Base-by-base conservation (phyloP, 2,797 vertebrate species). In the Brachyrhaphis roseni region DNA sequence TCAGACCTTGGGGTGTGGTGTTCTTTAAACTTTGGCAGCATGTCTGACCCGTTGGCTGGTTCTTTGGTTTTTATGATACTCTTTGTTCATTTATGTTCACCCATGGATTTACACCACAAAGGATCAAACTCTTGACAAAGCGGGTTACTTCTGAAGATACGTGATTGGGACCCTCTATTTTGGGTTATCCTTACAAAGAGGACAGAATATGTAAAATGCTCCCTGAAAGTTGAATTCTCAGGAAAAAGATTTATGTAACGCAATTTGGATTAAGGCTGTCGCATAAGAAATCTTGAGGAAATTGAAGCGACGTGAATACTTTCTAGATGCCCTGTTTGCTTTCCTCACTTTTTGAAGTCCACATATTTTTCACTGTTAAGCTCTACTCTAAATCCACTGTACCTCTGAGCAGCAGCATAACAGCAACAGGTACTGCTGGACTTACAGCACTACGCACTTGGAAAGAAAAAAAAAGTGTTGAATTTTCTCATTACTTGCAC, bases 401-500 rank as follows among this genome's bases (percentile, higher is more conserved):
- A 8, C 23, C 51, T 26, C 62, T 66, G 59, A 64, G 16, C 15
- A 36, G 68, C 74, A 20, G 36, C 39, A 64, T 74, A 49, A 36
- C 36, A 45, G 57, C 55, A 55, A 62, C 75, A 78, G 26, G 71
- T 26, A 34, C 26, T 70, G 15, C 18, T 68, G 3, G 39, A 46
- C 47, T 15, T 16, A 4, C 23, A 76, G 0, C n/a, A 45, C 45
- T 28, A n/a, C 8, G 8, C 70, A 13, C 80, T 51, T 82, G 8
- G 13, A 20, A 8, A 64, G 41, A 31, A 8, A 74, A 82, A 15
- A n/a, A 28, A 73, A 66, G 73, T 62, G 51, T 79, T 26, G 53
- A 77, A 28, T 72, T 28, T 77, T 79, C 75, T 79, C 82, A 82
- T 85, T 84, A 86, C 82, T 84, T 80, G 71, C 62, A 47, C 6